Conservation (phyloP, 2,113 vertebrate genomes). For the Machaerirhynchus nigripectus region DNA sequence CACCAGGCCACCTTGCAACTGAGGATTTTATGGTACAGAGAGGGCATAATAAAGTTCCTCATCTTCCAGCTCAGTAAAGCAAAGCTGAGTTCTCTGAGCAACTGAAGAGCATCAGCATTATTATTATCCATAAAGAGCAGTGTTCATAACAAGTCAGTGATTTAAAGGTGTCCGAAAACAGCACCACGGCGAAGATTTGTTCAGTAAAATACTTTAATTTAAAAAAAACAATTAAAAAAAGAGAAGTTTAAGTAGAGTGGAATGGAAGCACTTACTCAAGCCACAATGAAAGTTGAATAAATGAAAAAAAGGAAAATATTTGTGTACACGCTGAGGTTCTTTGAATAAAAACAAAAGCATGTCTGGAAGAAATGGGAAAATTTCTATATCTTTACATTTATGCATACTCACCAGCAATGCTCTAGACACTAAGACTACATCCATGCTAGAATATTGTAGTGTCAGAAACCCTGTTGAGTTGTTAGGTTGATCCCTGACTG, state of each 20-base stretch:
- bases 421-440: not conserved
- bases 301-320: not conserved
- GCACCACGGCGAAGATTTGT: not conserved
- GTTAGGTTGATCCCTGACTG: not conserved
- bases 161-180: conserved; percentile 18
- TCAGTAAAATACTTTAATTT: not conserved
- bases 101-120: not conserved
- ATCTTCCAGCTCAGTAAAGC: conserved; percentile 53
- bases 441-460: not conserved
- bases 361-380: not conserved
- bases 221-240: too few relatives aligned
- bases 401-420: not conserved
- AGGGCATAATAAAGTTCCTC: not conserved
- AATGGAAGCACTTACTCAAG: not conserved
- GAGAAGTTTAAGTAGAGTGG: not conserved
- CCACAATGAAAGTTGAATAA: not conserved
- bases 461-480: not conserved
- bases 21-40: not conserved
- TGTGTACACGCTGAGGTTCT: not conserved
- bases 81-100: not conserved
- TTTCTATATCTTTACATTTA: not conserved
- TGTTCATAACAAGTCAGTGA: conserved; percentile 10
- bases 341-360: not conserved
- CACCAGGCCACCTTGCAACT: not conserved
- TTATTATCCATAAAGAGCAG: not conserved